phyloP scores from a whole-genome alignment of 2,797 vertebrate species.

The Spinus olivaceus region DNA sequence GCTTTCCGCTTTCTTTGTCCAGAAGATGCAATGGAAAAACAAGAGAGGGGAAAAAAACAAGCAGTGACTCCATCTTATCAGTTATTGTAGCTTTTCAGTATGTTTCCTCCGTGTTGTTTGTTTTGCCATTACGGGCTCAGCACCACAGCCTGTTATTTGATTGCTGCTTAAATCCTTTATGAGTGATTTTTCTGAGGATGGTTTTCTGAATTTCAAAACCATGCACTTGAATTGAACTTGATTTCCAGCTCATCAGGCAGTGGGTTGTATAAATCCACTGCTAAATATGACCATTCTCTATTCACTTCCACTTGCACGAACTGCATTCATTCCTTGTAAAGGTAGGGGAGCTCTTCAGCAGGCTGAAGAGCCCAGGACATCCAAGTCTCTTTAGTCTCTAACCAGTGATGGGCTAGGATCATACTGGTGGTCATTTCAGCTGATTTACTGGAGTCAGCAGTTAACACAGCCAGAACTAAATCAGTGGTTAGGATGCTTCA shows the following conservation, averaged over 20 bases:
- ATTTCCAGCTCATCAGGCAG: neutral
- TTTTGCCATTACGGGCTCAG: neutral
- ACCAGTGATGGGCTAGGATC: neutral
- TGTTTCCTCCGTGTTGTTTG: neutral
- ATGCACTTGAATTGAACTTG: neutral
- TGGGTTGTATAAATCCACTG: neutral
- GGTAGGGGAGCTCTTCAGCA: neutral
- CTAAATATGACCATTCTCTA: neutral
- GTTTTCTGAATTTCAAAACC: neutral
- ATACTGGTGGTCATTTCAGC: neutral
- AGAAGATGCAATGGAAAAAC: neutral
- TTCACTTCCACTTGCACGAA: neutral
- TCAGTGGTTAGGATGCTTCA: neutral
- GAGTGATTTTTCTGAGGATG: neutral
- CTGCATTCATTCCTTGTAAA: neutral
- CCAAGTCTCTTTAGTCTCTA: neutral
- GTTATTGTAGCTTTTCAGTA: neutral
- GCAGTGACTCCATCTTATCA: neutral
- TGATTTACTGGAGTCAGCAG: neutral
- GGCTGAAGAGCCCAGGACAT: neutral
- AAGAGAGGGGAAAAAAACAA: fast-evolving
- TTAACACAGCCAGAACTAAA: neutral
- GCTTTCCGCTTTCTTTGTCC: neutral
- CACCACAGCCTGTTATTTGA: neutral
- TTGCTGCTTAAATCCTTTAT: neutral